Percentiles rank a stretch among this genome's conserved stretches.
Conservation (phyloP, 2,888 invertebrate genomes). For the Lepidocyrtoides sp. region DNA sequence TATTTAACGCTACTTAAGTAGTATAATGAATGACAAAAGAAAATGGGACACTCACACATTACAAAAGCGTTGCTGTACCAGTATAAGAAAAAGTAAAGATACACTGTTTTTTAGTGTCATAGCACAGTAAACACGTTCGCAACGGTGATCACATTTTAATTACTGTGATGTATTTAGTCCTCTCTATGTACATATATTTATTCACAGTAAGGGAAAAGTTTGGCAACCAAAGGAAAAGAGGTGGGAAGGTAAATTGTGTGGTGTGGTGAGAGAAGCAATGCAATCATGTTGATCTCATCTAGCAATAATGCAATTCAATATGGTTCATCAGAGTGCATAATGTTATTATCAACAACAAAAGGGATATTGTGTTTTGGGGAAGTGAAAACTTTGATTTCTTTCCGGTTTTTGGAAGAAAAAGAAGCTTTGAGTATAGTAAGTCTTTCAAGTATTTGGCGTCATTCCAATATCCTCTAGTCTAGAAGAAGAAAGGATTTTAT, state of each 20-base stretch:
- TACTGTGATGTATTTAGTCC: conserved; percentile 19
- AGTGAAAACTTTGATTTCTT: conserved; percentile 51
- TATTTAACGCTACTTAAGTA: conserved; percentile 52
- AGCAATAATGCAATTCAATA: conserved; percentile 40
- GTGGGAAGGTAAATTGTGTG: not conserved
- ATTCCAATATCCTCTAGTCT: not conserved
- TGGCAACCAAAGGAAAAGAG: not conserved
- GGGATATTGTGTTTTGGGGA: not conserved
- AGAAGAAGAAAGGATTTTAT: conserved; percentile 8
- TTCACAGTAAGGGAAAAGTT: too few relatives aligned
- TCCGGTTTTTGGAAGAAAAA: not conserved
- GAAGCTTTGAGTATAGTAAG: not conserved
- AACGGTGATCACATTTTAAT: conserved; percentile 61
- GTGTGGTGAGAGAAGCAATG: not conserved
- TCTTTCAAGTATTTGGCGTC: not conserved
- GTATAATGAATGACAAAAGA: conserved; percentile 56
- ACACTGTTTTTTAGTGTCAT: not conserved
- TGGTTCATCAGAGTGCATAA: not conserved
- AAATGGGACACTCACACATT: conserved; percentile 23
- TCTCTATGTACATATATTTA: not conserved
- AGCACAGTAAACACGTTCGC: not conserved
- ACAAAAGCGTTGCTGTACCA: not conserved
- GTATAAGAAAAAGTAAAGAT: not conserved
- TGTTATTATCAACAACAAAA: not conserved
- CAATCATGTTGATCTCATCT: conserved; percentile 37